These are phyloP conservation scores for Clinocottus analis DNA, from an alignment of 2,113 vertebrate species.

Conservation along the genomic window DNA sequence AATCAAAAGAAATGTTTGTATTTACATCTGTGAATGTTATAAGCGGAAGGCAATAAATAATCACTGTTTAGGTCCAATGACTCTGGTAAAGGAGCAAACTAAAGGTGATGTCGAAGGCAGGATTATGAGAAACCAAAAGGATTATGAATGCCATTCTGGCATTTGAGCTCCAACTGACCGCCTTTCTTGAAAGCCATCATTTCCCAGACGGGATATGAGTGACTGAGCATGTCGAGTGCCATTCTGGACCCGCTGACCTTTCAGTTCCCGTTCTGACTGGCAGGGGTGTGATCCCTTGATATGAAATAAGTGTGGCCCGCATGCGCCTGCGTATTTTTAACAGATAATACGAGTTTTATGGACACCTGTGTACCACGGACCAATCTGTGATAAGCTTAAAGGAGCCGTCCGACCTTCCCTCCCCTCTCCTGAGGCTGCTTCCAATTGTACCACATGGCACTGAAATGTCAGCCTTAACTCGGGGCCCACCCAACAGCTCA, in stretches of 20 bases:
- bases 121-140: conserved; percentile 35
- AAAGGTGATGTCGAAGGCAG: conserved; percentile 26
- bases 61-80: neutral
- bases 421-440: neutral
- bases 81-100: conserved; percentile 11
- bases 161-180: conserved; percentile 49
- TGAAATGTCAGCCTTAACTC: neutral
- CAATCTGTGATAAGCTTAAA: conserved; percentile 1
- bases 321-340: neutral
- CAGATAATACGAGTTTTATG: conserved; percentile 3
- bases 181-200: conserved; percentile 52
- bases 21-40: neutral
- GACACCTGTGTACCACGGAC: neutral
- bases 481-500: neutral
- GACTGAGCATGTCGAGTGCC: conserved; percentile 58
- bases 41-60: conserved; percentile 14
- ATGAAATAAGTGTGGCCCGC: conserved; percentile 18
- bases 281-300: conserved; percentile 38
- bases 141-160: conserved; percentile 49
- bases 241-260: conserved; percentile 67
- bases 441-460: neutral
- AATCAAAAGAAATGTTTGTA: neutral
- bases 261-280: conserved; percentile 47
- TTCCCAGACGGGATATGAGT: conserved; percentile 46
- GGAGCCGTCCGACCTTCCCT: neutral